Percentiles rank a stretch among this genome's conserved stretches.
Evolutionary conservation across 1,140 invertebrate genomes (phyloP).

Genomic region (Notospermus geniculatus): DNA sequence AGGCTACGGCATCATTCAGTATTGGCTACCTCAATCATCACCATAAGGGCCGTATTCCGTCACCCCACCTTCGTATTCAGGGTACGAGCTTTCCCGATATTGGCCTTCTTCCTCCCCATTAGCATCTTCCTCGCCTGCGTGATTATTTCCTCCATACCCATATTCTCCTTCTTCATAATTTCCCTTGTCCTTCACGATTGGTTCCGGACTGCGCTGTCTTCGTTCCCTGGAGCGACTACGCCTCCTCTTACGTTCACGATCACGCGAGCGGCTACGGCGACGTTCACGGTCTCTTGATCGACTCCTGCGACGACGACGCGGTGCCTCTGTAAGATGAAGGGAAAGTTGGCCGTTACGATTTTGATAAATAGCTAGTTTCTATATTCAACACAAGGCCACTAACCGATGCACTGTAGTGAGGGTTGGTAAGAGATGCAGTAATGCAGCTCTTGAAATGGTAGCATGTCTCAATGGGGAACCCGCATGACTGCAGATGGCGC

Average conservation of each 20-base stretch:
- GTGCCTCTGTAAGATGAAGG: constrained; percentile 7
- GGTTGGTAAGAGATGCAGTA: neutral
- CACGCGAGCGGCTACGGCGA: constrained; percentile 53
- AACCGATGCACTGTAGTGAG: neutral
- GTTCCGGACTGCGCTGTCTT: neutral
- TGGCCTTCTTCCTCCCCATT: neutral
- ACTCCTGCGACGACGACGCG: constrained; percentile 32
- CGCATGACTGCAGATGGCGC: too few relatives aligned
- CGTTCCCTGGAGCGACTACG: constrained; percentile 27
- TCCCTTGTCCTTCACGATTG: neutral
- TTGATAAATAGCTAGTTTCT: constrained; percentile 18
- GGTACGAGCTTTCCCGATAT: neutral
- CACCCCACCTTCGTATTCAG: neutral
- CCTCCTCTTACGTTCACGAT: constrained; percentile 59
- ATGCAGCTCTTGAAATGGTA: neutral
- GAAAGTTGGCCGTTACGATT: constrained; percentile 16
- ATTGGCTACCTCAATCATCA: too few relatives aligned
- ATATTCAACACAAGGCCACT: neutral
- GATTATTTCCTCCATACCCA: constrained; percentile 3
- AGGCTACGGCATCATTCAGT: too few relatives aligned
- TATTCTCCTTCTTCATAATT: neutral
- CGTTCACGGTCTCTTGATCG: constrained; percentile 33
- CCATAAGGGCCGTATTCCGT: too few relatives aligned
- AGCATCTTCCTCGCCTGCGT: neutral
- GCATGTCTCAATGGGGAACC: too few relatives aligned